Conservation (phyloP, 1,140 invertebrate species). For the Bombus turneri region DNA sequence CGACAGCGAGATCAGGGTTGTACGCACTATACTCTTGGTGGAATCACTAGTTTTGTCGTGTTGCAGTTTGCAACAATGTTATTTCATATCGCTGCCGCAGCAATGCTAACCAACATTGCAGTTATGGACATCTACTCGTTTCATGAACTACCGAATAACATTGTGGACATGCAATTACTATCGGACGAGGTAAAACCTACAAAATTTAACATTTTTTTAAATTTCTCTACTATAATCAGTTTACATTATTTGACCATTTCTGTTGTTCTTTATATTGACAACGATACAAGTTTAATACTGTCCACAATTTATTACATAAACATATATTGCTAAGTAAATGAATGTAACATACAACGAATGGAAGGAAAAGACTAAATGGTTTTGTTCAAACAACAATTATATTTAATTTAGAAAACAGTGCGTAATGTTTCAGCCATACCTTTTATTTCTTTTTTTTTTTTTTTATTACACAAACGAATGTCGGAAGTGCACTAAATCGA, state of each 20-base stretch:
- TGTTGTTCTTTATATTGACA: too few relatives aligned
- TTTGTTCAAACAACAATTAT: background rate
- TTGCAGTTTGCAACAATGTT: slow-evolving; percentile 47
- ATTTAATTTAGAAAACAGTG: background rate
- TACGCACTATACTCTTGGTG: background rate
- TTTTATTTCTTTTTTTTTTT: background rate
- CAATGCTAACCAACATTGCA: slow-evolving; percentile 43
- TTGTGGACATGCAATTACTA: background rate
- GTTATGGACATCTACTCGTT: slow-evolving; percentile 47
- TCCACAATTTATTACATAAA: background rate
- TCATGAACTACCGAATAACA: background rate
- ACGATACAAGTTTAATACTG: background rate
- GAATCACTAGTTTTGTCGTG: background rate
- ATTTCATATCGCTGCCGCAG: slow-evolving; percentile 43
- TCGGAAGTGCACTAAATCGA: background rate
- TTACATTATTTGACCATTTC: background rate
- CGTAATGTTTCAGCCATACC: too few relatives aligned
- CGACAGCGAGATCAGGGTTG: background rate
- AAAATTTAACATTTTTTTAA: background rate
- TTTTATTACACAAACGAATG: background rate
- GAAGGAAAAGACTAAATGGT: background rate
- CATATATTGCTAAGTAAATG: too few relatives aligned
- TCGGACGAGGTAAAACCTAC: slow-evolving; percentile 36
- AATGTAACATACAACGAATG: background rate
- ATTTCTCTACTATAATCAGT: background rate